Conservation (phyloP, 2,888 invertebrate genomes). For the Folsomia manolachei region DNA sequence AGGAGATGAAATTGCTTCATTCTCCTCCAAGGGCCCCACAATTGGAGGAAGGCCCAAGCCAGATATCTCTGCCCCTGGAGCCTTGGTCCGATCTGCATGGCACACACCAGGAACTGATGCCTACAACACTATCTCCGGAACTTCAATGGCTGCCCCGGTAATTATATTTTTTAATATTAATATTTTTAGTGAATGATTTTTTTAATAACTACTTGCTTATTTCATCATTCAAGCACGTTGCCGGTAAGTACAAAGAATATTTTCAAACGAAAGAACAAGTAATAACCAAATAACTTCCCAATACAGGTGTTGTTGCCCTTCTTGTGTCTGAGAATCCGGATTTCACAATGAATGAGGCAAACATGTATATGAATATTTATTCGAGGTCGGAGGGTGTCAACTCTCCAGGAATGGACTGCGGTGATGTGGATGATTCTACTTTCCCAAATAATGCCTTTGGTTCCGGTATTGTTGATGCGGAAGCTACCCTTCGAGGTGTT, state of each 20-base stretch:
- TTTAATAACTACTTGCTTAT: too few relatives aligned
- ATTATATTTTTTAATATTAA: too few relatives aligned
- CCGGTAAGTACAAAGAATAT: too few relatives aligned
- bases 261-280: too few relatives aligned
- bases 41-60: slow-evolving; percentile 22
- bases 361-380: background rate
- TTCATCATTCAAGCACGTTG: too few relatives aligned
- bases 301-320: slow-evolving; percentile 28
- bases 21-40: slow-evolving; percentile 28
- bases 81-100: slow-evolving; percentile 12
- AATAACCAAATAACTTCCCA: too few relatives aligned
- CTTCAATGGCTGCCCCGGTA: slow-evolving; percentile 28
- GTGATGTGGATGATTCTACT: background rate
- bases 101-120: slow-evolving; percentile 9
- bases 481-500: background rate
- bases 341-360: background rate
- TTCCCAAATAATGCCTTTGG: slow-evolving; percentile 14
- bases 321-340: slow-evolving; percentile 15
- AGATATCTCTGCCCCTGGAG: slow-evolving; percentile 29
- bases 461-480: background rate
- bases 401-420: background rate
- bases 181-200: too few relatives aligned
- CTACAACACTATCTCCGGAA: slow-evolving; percentile 21
- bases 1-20: slow-evolving; percentile 8
- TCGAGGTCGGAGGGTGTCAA: background rate